Evolutionary conservation across 2,888 invertebrate genomes (phyloP), one percentile per base, ranked within the genome.

Genomic region (Melinaea marsaeus): DNA sequence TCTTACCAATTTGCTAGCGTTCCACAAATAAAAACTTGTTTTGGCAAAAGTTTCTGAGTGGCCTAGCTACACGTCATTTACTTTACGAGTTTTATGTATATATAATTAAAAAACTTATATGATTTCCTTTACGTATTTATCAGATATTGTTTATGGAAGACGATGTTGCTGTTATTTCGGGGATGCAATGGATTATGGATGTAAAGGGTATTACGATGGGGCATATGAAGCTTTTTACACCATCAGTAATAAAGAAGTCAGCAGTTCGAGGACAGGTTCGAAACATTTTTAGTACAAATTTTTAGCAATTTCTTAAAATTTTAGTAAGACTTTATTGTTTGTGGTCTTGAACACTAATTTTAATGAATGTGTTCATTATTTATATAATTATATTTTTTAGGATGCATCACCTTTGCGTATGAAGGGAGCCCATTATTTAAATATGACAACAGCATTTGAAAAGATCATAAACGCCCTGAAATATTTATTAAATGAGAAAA

Each of bases 361-460:
- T 37, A 37, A 6, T 4, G 6, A 37, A 37, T 5, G 37, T 37
- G 37, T 37, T 37, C 6, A 9, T 9, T 42, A 9, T 42, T 9
- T 9, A 11, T 42, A 42, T 9, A 42, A 9, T 9, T 6, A 9
- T 42, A 9, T 42, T 42, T 87, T 89, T 58, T 79, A 93, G 91
- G 92, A 93, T 62, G 92, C 91, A 0, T 84, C 88, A 63, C 94
- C 94, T 0, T 72, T 91, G 42, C 85, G 93, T 61, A 88, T 92
- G 73, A 93, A 93, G 76, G 92, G 90, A 9, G 76, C 89, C 35
- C 92, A 93, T 73, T 92, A 92, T 66, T 71, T 93, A 51, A 93
- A 93, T 71, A 88, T 91, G 2, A 92, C 92, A 0, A 60, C 89
- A 2, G 88, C 91, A 6, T 92, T 93, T 72, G 92, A 93, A 69